phyloP scores from a whole-genome alignment of 2,797 vertebrate species.

The Sebastes paucispinis region DNA sequence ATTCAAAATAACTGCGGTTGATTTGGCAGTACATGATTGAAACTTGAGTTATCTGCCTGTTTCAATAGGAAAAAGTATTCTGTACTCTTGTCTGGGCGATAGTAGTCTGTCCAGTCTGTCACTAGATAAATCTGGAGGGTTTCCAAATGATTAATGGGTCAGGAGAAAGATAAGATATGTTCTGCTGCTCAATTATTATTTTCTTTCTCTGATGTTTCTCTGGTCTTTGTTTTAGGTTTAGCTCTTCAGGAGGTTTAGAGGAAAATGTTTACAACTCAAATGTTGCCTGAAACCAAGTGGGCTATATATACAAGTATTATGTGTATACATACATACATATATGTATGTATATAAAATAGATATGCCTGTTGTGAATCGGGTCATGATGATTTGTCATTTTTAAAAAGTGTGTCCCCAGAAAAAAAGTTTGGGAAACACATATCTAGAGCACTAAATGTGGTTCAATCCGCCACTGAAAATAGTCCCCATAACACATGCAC shows the following conservation, averaged over 20 bases:
- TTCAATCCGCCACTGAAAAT: neutral
- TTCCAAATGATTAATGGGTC: neutral
- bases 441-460: too few relatives aligned
- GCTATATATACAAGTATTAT: too few relatives aligned
- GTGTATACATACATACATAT: too few relatives aligned
- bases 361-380: too few relatives aligned
- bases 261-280: neutral
- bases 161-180: neutral
- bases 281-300: neutral
- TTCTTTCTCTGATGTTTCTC: neutral
- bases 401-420: too few relatives aligned
- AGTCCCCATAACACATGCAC: neutral
- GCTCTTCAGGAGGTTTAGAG: neutral
- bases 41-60: neutral
- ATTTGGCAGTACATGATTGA: too few relatives aligned
- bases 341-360: too few relatives aligned
- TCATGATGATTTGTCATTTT: too few relatives aligned
- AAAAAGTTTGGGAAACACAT: too few relatives aligned
- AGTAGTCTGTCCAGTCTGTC: neutral
- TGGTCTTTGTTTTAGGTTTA: neutral
- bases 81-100: neutral
- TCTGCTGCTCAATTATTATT: neutral
- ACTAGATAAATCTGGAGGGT: too few relatives aligned
- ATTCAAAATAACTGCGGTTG: too few relatives aligned
- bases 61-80: neutral